A percentile compares a stretch with the other conserved stretches of the same genome.
These are phyloP conservation scores for Drosophila maculinotata DNA, from an alignment of 2,888 invertebrate genomes.

Conservation along the genomic window DNA sequence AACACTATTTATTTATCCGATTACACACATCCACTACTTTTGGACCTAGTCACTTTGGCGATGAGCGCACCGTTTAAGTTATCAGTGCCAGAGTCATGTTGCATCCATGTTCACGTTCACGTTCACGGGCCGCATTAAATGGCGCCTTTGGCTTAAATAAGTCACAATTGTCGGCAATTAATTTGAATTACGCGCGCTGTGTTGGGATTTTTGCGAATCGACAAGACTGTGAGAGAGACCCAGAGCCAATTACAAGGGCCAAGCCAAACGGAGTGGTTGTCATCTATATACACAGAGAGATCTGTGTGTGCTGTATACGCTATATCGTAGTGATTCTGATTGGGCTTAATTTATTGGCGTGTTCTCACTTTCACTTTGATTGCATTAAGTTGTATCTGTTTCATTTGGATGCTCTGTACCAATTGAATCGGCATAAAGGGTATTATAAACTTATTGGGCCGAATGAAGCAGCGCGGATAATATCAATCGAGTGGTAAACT, in stretches of 20 bases:
- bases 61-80: constrained; percentile 41
- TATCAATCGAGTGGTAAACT: too few species aligned
- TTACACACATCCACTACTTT: neutral
- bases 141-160: constrained; percentile 76
- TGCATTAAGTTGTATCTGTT: constrained; percentile 60
- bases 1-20: constrained; percentile 27
- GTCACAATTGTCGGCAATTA: constrained; percentile 79
- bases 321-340: constrained; percentile 51
- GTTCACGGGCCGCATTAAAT: constrained; percentile 59
- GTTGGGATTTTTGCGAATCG: constrained; percentile 71
- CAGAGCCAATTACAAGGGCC: constrained; percentile 71
- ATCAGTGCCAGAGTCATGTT: constrained; percentile 15
- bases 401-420: constrained; percentile 7
- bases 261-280: constrained; percentile 43
- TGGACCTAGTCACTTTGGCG: constrained; percentile 9
- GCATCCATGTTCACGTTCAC: constrained; percentile 21
- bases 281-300: constrained; percentile 50
- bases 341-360: constrained; percentile 79
- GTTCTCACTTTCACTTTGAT: constrained; percentile 74
- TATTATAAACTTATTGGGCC: neutral
- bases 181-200: constrained; percentile 74
- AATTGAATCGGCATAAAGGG: neutral
- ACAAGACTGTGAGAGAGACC: constrained; percentile 30
- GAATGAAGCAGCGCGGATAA: too few species aligned
- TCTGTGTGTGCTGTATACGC: constrained; percentile 22